phyloP scores from a whole-genome alignment of 2,797 vertebrate species.

The Peromyscus nudipes region DNA sequence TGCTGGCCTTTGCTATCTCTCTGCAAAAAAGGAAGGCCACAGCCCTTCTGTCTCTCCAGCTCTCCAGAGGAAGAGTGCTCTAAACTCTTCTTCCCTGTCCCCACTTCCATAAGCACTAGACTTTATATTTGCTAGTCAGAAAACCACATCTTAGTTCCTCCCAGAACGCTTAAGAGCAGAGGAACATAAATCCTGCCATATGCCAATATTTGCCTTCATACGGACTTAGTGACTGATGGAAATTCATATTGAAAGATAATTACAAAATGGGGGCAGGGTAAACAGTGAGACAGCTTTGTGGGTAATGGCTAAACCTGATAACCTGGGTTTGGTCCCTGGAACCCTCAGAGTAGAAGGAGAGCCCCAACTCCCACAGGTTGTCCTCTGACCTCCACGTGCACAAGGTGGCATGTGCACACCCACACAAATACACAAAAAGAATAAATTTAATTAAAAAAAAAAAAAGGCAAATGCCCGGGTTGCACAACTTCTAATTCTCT shows the following conservation, averaged over 20 bases:
- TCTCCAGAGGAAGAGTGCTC: not conserved
- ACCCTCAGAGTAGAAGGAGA: not conserved
- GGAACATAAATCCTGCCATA: not conserved
- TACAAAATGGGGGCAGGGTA: not conserved
- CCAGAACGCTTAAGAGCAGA: not conserved
- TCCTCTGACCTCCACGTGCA: not conserved
- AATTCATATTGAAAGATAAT: constrained; percentile 18
- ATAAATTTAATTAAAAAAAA: not conserved
- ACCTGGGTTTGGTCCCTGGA: not conserved
- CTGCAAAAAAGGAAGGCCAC: not conserved
- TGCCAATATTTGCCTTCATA: not conserved
- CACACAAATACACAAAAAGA: not conserved
- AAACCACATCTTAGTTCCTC: constrained; percentile 41
- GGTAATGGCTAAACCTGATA: not conserved
- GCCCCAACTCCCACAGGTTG: not conserved
- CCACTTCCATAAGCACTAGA: not conserved
- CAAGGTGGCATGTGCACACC: not conserved
- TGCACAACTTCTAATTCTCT: constrained; percentile 52
- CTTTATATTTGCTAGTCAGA: constrained; percentile 7
- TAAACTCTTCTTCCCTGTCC: not conserved
- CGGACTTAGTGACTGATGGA: constrained; percentile 18
- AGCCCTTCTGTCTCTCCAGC: constrained; percentile 48
- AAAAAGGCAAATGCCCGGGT: constrained; percentile 24
- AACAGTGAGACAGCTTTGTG: not conserved
- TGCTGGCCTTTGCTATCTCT: constrained; percentile 4